Conservation (phyloP, 2,113 vertebrate genomes). For the Polypterus senegalus region DNA sequence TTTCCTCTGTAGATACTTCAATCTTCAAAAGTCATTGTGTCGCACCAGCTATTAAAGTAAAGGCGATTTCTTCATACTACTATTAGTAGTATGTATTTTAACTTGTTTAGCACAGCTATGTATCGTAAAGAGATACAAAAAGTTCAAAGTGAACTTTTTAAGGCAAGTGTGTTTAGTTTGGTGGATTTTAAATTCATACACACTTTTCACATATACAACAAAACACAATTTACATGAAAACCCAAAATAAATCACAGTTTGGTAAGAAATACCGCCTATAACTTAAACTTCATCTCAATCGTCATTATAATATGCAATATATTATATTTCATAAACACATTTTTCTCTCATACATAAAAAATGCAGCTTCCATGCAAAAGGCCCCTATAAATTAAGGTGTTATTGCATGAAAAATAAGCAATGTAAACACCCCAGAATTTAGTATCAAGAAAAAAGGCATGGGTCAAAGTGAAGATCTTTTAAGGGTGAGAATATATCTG, state of each 20-base stretch:
- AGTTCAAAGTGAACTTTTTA: constrained; percentile 56
- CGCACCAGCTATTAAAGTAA: constrained; percentile 55
- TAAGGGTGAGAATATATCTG: constrained; percentile 20
- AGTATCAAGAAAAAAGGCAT: constrained; percentile 52
- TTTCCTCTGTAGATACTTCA: constrained; percentile 60
- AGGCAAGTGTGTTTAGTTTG: constrained; percentile 69
- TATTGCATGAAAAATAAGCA: constrained; percentile 71
- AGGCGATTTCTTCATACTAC: constrained; percentile 52
- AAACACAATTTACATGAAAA: constrained; percentile 45
- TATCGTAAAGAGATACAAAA: constrained; percentile 38
- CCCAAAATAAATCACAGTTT: constrained; percentile 48
- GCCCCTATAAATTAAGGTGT: constrained; percentile 54
- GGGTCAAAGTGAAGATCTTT: constrained; percentile 59
- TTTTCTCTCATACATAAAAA: constrained; percentile 51
- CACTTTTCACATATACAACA: constrained; percentile 58
- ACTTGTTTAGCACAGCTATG: constrained; percentile 59
- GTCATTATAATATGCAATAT: constrained; percentile 26
- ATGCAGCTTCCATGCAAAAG: constrained; percentile 66
- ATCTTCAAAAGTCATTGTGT: constrained; percentile 56
- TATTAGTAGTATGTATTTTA: constrained; percentile 50
- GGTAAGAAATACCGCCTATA: constrained; percentile 54
- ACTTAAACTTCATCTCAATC: constrained; percentile 42
- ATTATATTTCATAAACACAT: constrained; percentile 52
- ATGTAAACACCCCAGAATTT: constrained; percentile 62
- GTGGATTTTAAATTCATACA: constrained; percentile 62